phyloP scores from a whole-genome alignment of 2,113 vertebrate species.

The Microtus richardsoni region DNA sequence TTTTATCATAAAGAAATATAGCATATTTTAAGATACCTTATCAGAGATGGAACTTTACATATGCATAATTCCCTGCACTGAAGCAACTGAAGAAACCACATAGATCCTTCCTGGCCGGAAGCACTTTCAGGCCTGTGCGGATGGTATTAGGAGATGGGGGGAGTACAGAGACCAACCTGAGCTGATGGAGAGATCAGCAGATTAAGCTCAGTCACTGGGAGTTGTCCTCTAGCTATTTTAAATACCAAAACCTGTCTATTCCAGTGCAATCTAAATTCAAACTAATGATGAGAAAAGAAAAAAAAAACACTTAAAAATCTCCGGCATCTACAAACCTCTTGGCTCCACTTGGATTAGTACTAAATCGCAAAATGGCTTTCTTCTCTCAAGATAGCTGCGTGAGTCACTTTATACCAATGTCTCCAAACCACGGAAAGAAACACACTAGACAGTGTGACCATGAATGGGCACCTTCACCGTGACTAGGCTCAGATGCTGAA shows the following conservation, averaged over 20 bases:
- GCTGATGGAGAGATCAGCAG: not conserved
- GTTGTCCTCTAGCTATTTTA: not conserved
- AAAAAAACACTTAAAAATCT: not conserved
- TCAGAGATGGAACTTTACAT: not conserved
- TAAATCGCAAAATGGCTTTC: slow-evolving; percentile 45
- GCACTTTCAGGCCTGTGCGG: not conserved
- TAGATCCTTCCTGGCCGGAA: not conserved
- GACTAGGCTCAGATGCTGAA: slow-evolving; percentile 25
- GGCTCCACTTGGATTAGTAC: not conserved
- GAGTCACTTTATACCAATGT: slow-evolving; percentile 44
- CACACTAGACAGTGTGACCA: slow-evolving; percentile 20
- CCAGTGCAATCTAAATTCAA: slow-evolving; percentile 8
- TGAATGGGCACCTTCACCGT: not conserved
- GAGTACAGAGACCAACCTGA: not conserved
- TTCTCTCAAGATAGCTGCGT: slow-evolving; percentile 25
- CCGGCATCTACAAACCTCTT: not conserved
- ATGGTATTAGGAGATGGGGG: accelerated
- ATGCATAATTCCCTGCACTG: not conserved
- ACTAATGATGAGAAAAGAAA: not conserved
- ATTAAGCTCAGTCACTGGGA: not conserved
- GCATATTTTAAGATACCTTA: not conserved
- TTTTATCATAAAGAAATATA: not conserved
- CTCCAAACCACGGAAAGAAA: slow-evolving; percentile 52
- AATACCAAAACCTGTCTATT: not conserved
- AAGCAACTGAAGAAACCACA: not conserved